Percentiles rank a stretch among this genome's conserved stretches.
phyloP scores from a whole-genome alignment of 2,888 invertebrate species.

The Mythimna vitellina region DNA sequence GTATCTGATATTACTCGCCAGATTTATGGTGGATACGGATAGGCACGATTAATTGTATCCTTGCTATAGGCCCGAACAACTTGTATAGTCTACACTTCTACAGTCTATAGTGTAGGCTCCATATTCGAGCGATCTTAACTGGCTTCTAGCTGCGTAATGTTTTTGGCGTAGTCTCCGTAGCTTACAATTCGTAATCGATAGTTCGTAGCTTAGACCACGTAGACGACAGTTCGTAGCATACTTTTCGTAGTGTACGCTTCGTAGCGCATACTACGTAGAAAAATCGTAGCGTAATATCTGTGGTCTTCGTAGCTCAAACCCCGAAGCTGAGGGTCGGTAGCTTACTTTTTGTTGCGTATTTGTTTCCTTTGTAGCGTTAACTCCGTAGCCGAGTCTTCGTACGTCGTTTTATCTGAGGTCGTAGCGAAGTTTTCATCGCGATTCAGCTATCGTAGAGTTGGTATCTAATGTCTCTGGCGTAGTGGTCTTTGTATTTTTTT shows the following conservation, averaged over 20 bases:
- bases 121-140: background rate
- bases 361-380: background rate
- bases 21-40: background rate
- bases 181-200: background rate
- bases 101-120: background rate
- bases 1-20: slow-evolving; percentile 17
- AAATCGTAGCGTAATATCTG: background rate
- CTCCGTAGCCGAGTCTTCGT: background rate
- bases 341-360: too few species aligned
- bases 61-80: background rate
- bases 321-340: background rate
- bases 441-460: too few species aligned
- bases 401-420: too few species aligned
- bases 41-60: slow-evolving; percentile 15
- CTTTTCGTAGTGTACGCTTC: background rate
- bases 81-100: background rate
- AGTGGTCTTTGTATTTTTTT: background rate
- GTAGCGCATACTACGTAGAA: background rate
- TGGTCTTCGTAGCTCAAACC: background rate
- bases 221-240: background rate
- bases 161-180: background rate
- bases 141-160: background rate
- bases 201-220: background rate
- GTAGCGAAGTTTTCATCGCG: too few species aligned
- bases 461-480: too few species aligned